Percentiles rank a stretch among this genome's conserved stretches.
Evolutionary conservation across 1,140 invertebrate genomes (phyloP).

Genomic region (Leucophenga varia): DNA sequence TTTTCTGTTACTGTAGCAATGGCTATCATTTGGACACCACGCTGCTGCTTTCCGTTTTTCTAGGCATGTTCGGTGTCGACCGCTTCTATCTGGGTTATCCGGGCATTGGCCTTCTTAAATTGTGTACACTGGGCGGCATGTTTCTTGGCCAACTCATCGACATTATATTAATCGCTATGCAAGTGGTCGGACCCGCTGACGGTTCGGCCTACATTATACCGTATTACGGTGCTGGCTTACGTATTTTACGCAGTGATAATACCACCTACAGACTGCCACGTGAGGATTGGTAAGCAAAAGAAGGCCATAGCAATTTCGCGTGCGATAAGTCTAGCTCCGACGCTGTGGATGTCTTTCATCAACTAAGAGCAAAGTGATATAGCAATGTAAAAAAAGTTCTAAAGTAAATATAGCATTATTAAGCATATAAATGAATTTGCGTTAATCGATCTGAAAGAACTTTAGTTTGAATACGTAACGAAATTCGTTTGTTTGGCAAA

Average conservation of each 20-base stretch:
- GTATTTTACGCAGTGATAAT: slow-evolving; percentile 81
- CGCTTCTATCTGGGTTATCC: slow-evolving; percentile 96
- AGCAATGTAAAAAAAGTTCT: no score
- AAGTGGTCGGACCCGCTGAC: slow-evolving; percentile 90
- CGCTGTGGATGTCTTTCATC: no score
- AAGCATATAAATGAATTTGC: no score
- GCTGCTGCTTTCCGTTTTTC: slow-evolving; percentile 88
- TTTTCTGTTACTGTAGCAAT: slow-evolving; percentile 68
- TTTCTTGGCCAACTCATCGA: slow-evolving; percentile 95
- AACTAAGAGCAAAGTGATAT: no score
- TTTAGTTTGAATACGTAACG: no score
- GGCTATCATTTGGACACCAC: slow-evolving; percentile 92
- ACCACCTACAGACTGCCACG: slow-evolving; percentile 80
- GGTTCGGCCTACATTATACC: slow-evolving; percentile 86
- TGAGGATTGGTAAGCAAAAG: slow-evolving; percentile 78
- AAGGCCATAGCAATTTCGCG: no score
- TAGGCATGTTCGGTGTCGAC: slow-evolving; percentile 97
- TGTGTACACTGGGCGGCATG: slow-evolving; percentile 94
- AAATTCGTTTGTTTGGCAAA: no score
- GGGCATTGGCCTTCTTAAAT: slow-evolving; percentile 89
- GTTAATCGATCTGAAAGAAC: no score
- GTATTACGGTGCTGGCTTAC: slow-evolving; percentile 86
- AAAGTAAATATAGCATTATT: no score
- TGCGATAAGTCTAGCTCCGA: no score
- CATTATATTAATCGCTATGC: slow-evolving; percentile 91